Base-by-base conservation (phyloP, 2,888 invertebrate genomes). In the Tuta absoluta region DNA sequence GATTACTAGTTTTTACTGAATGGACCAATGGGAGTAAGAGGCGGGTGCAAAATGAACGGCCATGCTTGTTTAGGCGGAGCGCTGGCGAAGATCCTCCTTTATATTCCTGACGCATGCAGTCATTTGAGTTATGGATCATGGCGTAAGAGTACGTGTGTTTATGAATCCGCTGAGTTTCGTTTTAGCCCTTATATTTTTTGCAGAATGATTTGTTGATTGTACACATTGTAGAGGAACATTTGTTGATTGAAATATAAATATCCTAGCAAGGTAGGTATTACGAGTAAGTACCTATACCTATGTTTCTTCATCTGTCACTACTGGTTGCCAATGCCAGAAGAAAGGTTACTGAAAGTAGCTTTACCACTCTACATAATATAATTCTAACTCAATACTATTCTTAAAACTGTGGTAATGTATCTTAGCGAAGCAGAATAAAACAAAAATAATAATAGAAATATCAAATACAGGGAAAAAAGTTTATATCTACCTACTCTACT, bases 61-160 rank as follows among this genome's bases (percentile, higher is more conserved):
- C 91, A 91, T 91, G 78, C 84, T 87, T 81, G 77, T 90, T 87
- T 79, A 90, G 91, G 91, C 85, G 91, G 87, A 74, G 90, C 80
- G 77, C 77, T 71, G 68, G 65, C 69, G 75, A 78, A 86, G 86
- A 80, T 82, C 89, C 91, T 90, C 91, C 91, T 91, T 91, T 85
- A 86, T 88, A 90, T 91, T 89, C 90, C 84, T 85, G 82, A 87
- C 87, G 87, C 89, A 86, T 83, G 86, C 89, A 85, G 79, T 82
- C 90, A 91, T 90, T 91, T 90, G 84, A 86, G 87, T 89, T 89
- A 91, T 91, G 81, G 84, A 74, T 77, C 81, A 89, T 88, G 89
- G 85, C 82, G 84, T 78, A 82, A 82, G 77, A 80, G 79, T 85
- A 88, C 85, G 87, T 83, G 81, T 84, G 79, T 81, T 85, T 85